Evolutionary conservation across 1,140 invertebrate genomes (phyloP).

Genomic region (Drosophila nasuta): DNA sequence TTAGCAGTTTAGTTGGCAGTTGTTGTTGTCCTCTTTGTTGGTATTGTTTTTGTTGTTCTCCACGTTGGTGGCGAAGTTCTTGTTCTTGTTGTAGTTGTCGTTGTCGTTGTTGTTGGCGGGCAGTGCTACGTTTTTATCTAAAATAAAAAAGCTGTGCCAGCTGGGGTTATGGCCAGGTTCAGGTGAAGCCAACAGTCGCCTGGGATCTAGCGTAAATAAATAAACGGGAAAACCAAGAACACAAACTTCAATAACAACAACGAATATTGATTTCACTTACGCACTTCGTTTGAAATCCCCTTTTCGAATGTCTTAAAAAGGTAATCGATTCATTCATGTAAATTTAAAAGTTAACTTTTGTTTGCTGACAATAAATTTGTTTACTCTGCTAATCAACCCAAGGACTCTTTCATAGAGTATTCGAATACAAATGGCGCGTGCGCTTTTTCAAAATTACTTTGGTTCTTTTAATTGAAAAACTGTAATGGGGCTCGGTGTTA

Average conservation of each 20-base stretch:
- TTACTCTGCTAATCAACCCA: neutral
- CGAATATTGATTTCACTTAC: conserved; percentile 49
- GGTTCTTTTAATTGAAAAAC: conserved; percentile 58
- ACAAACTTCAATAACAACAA: conserved; percentile 14
- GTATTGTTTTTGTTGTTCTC: conserved; percentile 31
- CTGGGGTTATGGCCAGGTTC: conserved; percentile 66
- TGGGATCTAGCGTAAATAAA: conserved; percentile 70
- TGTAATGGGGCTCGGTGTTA: conserved; percentile 32
- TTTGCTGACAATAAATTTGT: neutral
- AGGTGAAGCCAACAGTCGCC: conserved; percentile 60
- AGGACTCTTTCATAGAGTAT: conserved; percentile 8
- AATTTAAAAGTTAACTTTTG: neutral
- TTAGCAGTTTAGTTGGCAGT: conserved; percentile 71
- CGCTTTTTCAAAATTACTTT: conserved; percentile 49
- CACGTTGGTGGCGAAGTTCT: conserved; percentile 25
- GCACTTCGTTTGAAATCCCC: neutral
- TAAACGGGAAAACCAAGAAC: conserved; percentile 39
- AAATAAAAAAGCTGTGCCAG: conserved; percentile 54
- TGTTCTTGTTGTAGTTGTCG: conserved; percentile 21
- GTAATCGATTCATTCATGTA: no score
- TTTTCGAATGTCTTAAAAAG: no score
- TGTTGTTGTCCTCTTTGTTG: conserved; percentile 48
- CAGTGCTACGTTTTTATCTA: conserved; percentile 66
- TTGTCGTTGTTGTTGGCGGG: conserved; percentile 33
- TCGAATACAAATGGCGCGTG: conserved; percentile 35